phyloP scores from a whole-genome alignment of 2,888 invertebrate genomes.

The Drosophila paucipuncta region DNA sequence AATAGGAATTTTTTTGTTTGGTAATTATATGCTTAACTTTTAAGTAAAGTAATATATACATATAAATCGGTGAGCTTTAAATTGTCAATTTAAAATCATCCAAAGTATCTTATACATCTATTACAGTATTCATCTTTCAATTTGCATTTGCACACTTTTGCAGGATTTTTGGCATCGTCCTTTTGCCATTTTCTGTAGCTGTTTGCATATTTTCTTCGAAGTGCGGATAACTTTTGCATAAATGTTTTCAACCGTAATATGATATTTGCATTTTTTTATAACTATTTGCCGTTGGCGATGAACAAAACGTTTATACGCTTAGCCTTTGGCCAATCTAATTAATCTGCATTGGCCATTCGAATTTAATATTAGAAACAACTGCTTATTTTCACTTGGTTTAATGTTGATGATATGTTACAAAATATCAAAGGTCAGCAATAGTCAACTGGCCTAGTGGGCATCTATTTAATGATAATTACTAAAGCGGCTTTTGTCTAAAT shows the following conservation, averaged over 20 bases:
- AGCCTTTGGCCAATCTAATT: constrained; percentile 32
- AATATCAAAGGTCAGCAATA: constrained; percentile 29
- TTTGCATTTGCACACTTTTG: constrained; percentile 19
- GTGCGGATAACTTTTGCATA: constrained; percentile 33
- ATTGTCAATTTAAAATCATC: constrained; percentile 11
- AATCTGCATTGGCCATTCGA: constrained; percentile 27
- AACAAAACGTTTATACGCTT: constrained; percentile 9
- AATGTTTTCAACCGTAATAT: constrained; percentile 11
- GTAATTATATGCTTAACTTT: not conserved
- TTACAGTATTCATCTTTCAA: constrained; percentile 24
- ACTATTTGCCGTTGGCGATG: constrained; percentile 1
- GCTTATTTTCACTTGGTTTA: constrained; percentile 3
- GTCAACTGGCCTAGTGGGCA: constrained; percentile 5
- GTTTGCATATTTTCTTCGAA: constrained; percentile 45
- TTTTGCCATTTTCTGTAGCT: constrained; percentile 29
- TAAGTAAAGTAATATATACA: not conserved
- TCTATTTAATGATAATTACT: constrained; percentile 37
- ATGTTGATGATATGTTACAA: constrained; percentile 6
- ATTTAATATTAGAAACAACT: constrained; percentile 11
- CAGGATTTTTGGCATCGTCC: constrained; percentile 22
- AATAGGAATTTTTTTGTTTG: not conserved
- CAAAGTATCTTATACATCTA: constrained; percentile 1
- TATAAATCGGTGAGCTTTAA: not conserved
- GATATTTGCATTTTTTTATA: constrained; percentile 21
- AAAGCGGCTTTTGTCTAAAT: constrained; percentile 36